phyloP scores from a whole-genome alignment of 2,888 invertebrate species.

The Drosophila borealis region DNA sequence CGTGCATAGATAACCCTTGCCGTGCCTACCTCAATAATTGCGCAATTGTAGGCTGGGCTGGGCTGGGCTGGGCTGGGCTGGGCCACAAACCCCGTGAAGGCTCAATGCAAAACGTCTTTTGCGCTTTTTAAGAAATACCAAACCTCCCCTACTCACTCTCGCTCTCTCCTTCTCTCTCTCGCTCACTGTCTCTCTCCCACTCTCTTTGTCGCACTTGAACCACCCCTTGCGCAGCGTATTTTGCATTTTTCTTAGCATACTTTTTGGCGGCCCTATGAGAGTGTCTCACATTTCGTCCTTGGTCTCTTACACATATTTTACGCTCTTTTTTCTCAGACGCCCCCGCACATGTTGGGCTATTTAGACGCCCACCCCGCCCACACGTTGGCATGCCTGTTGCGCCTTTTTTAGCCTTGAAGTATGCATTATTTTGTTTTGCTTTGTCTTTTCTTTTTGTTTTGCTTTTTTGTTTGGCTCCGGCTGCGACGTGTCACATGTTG shows the following conservation, averaged over 20 bases:
- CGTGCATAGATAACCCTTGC: slow-evolving; percentile 28
- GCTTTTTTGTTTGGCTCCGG: slow-evolving; percentile 11
- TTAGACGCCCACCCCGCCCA: slow-evolving; percentile 12
- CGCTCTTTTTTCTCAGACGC: slow-evolving; percentile 35
- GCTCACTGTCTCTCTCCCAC: not conserved
- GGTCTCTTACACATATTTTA: slow-evolving; percentile 16
- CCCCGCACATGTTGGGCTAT: slow-evolving; percentile 19
- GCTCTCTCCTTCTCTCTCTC: not conserved
- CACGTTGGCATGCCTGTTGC: slow-evolving; percentile 60
- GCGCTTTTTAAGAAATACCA: slow-evolving; percentile 46
- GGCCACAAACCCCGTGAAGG: slow-evolving; percentile 49
- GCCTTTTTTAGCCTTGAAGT: slow-evolving; percentile 37
- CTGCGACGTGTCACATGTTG: slow-evolving; percentile 15
- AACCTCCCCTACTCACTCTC: slow-evolving; percentile 16
- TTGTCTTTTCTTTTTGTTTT: slow-evolving; percentile 29
- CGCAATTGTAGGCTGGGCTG: slow-evolving; percentile 55
- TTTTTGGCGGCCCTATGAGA: slow-evolving; percentile 48
- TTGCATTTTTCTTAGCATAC: slow-evolving; percentile 62
- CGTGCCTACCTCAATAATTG: slow-evolving; percentile 78
- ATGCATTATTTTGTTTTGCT: slow-evolving; percentile 36
- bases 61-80: slow-evolving; percentile 40
- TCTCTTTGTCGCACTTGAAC: slow-evolving; percentile 10
- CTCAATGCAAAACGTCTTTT: slow-evolving; percentile 44
- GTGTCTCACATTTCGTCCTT: slow-evolving; percentile 15
- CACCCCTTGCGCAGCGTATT: slow-evolving; percentile 41